Evolutionary conservation across 2,113 vertebrate species (phyloP).

Genomic region (Corapipo altera): DNA sequence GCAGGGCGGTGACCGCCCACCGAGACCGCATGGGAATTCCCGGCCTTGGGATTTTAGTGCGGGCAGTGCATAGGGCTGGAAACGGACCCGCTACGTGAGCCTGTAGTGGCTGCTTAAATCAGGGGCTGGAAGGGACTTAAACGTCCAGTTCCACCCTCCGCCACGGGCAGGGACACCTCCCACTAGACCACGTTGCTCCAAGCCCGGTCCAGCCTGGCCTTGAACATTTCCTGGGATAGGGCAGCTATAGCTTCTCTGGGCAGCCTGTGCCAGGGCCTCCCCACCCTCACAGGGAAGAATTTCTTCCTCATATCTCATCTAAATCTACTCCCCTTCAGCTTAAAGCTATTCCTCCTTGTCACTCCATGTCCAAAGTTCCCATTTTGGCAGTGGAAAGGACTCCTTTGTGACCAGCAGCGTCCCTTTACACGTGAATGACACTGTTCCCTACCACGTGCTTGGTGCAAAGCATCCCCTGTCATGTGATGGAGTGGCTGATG

Average conservation of each 20-base stretch:
- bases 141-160: background rate
- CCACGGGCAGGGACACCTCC: background rate
- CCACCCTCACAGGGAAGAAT: background rate
- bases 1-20: background rate
- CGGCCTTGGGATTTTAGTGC: no score
- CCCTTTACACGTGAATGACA: no score
- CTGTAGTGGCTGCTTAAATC: background rate
- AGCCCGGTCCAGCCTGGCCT: fast-evolving
- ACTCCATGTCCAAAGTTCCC: background rate
- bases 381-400: background rate
- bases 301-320: background rate
- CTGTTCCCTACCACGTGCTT: background rate
- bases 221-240: fast-evolving
- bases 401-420: background rate
- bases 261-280: fast-evolving
- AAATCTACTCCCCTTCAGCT: no score
- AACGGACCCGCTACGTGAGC: background rate
- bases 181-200: fast-evolving
- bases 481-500: fast-evolving
- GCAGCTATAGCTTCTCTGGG: background rate
- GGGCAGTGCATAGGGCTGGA: background rate
- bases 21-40: fast-evolving
- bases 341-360: background rate
- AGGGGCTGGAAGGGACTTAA: no score
- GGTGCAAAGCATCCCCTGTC: background rate